Evolutionary conservation across 2,888 invertebrate species (phyloP), one percentile per base, ranked within the genome.

Genomic region (Leucozona laternaria): DNA sequence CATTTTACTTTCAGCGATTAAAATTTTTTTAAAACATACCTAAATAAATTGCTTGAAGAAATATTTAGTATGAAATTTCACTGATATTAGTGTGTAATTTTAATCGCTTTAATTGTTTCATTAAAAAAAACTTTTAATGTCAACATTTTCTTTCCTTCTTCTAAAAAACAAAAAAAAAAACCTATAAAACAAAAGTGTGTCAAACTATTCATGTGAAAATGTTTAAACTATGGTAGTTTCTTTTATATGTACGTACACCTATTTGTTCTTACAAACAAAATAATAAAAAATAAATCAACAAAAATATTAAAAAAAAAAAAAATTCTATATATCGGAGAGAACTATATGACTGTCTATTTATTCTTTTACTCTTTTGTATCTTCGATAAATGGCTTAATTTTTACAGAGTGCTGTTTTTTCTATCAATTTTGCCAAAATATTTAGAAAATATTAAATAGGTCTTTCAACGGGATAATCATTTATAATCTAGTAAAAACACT

Each of bases 281-380:
- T 50, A 57, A 77, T 43, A 37, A 31, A 64, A 57, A 53, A 7
- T 34, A 34, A 4, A 34, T 11, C 22, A 57, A 64, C 25, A 81
- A 75, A 40, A 28, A 66, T 40, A 58, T 31, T 22, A 10, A 50
- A 50, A 62, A 58, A 77, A 34, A 60, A 55, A 28, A 72, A 60
- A 55, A 58, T 66, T 37, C 57, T 75, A 66, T 79, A 73, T 85
- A 77, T 85, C 84, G 87, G 85, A 89, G 88, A 89, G 88, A 88
- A 89, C 85, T 88, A 83, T 89, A 83, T 88, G 89, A 89, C 89
- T 89, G 89, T 88, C 86, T 83, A 31, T 68, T 79, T 86, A 84
- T 85, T 83, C 53, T 66, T 81, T 86, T 81, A 68, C 34, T 50
- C 72, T 62, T 87, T 70, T 84, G 57, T 75, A 25, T 82, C 76